phyloP scores from a whole-genome alignment of 2,797 vertebrate species.

The Rhyacichthys aspro region DNA sequence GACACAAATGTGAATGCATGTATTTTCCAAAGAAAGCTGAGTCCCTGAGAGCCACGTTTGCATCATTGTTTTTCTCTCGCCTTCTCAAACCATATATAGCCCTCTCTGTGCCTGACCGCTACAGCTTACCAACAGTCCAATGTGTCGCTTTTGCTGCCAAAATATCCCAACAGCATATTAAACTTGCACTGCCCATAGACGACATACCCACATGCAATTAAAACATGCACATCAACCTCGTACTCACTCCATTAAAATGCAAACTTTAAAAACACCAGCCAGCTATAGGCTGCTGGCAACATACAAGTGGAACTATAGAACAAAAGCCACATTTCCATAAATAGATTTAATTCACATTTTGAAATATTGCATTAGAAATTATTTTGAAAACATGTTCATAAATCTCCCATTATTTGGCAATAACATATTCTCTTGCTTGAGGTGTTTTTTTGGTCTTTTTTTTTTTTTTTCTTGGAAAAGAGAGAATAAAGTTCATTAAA shows the following conservation, averaged over 20 bases:
- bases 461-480: too few species aligned
- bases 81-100: conserved; percentile 48
- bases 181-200: not conserved
- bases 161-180: not conserved
- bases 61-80: conserved; percentile 31
- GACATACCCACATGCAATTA: not conserved
- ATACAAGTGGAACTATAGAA: too few species aligned
- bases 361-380: too few species aligned
- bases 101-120: conserved; percentile 19
- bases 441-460: too few species aligned
- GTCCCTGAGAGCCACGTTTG: conserved; percentile 15
- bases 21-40: conserved; percentile 35
- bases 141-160: not conserved
- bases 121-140: conserved; percentile 10
- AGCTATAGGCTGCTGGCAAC: too few species aligned
- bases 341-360: too few species aligned
- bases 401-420: too few species aligned
- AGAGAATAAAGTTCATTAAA: too few species aligned
- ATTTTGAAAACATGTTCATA: too few species aligned
- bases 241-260: not conserved
- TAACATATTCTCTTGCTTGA: too few species aligned
- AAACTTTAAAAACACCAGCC: not conserved
- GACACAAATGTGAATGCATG: too few species aligned
- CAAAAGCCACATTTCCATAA: too few species aligned
- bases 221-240: not conserved